Base-by-base conservation (phyloP, 2,797 vertebrate species). In the Argya squamiceps region DNA sequence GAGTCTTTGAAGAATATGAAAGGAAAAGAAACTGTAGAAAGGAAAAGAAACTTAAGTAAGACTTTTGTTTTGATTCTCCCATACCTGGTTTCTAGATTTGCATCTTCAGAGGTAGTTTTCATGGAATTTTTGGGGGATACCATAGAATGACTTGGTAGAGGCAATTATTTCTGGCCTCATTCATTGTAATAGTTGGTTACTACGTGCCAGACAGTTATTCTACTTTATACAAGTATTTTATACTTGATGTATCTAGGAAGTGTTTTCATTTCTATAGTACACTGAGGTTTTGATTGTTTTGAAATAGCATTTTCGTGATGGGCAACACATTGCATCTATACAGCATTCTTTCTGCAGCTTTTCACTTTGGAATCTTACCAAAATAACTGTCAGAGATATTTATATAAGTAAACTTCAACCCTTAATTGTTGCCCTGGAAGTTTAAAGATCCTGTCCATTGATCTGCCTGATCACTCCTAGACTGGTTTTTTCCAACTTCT, bases 271-370 rank as follows among this genome's bases (percentile, higher is more conserved):
- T 83, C 12, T 77, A 0, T 30, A 62, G 43, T 36, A 6, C 21
- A 2, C 30, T 20, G 39, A 55, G 30, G 43, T 70, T 70, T 68
- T 67, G 30, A 15, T 70, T 59, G 13, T 84, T 84, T 55, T 41
- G 44, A 64, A 67, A 44, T 20, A 30, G 22, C 6, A 4, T 55
- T 85, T 82, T 43, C 8, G 2, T 63, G 30, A 19, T 17, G 24
- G 24, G 4, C 21, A 11, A 3, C 15, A 23, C 5, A 1, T 37
- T 32, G 27, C 12, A 24, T 29, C 6, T 22, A 6, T 52, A 3
- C 15, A 39, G 3, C 52, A 32, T 55, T 39, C n/a, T 74, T 67
- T n/a, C 19, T 50, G 24, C 63, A 65, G 39, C 52, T 88, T 77
- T 59, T 88, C 2, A 12, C 27, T 58, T 62, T 37, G 56, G 6